A percentile compares a stretch with the other conserved stretches of the same genome.
Conservation (phyloP, 2,888 invertebrate genomes). For the Cryptophagus acutangulus region DNA sequence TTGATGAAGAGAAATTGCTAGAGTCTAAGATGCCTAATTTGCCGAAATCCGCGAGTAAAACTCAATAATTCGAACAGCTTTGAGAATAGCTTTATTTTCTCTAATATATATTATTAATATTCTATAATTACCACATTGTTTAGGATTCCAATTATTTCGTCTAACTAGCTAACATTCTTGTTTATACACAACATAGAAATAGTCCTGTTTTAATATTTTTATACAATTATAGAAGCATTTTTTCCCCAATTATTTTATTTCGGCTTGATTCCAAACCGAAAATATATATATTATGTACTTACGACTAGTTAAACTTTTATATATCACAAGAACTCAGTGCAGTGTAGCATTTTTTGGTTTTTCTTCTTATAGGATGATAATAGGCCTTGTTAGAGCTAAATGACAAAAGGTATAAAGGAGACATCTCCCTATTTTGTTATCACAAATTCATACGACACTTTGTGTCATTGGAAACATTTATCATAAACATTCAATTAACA, state of each 20-base stretch:
- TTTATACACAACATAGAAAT: constrained; percentile 39
- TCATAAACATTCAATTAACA: too few species aligned
- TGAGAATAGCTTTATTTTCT: too few species aligned
- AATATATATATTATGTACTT: background rate
- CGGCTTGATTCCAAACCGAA: constrained; percentile 5
- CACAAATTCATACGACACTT: background rate
- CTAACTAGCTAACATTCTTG: constrained; percentile 22
- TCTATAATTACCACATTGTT: background rate
- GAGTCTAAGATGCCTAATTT: too few species aligned
- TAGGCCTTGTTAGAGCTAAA: too few species aligned
- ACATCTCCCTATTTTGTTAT: background rate
- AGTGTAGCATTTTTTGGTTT: constrained; percentile 1
- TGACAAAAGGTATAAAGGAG: too few species aligned
- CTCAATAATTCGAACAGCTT: too few species aligned
- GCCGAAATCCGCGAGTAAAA: background rate
- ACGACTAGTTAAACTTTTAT: too few species aligned
- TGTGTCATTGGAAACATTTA: too few species aligned
- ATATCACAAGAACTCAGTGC: constrained; percentile 32
- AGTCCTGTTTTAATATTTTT: constrained; percentile 26
- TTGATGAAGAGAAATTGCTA: too few species aligned
- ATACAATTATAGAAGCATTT: constrained; percentile 40
- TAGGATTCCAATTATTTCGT: too few species aligned
- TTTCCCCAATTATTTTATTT: constrained; percentile 35
- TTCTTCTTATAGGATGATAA: too few species aligned
- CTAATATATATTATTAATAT: too few species aligned